Percentiles rank a stretch among this genome's conserved stretches.
These are phyloP conservation scores for Hypomecis punctinalis DNA, from an alignment of 2,888 invertebrate species.

Conservation along the genomic window DNA sequence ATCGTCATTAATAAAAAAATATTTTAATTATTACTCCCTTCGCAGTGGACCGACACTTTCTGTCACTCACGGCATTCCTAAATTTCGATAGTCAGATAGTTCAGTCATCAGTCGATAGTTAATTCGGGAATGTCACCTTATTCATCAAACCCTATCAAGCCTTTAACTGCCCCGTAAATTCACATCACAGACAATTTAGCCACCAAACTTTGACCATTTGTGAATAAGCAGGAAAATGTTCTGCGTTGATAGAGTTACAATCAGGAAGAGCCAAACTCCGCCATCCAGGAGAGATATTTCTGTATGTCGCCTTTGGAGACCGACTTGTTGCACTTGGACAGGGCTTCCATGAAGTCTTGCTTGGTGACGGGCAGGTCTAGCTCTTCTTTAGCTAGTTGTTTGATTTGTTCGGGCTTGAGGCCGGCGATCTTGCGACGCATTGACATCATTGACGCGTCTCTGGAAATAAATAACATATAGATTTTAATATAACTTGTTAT, in stretches of 20 bases:
- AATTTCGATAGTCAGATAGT: too few species aligned
- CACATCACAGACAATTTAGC: too few species aligned
- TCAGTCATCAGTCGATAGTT: too few species aligned
- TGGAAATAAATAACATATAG: slow-evolving; percentile 59
- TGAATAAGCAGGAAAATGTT: background rate
- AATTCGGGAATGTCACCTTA: too few species aligned
- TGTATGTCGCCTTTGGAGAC: slow-evolving; percentile 97
- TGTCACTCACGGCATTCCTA: too few species aligned
- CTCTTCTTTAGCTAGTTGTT: slow-evolving; percentile 97
- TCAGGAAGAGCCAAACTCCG: slow-evolving; percentile 97
- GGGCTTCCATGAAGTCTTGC: slow-evolving; percentile 96
- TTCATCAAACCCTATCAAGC: too few species aligned
- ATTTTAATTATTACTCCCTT: too few species aligned
- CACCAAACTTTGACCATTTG: background rate
- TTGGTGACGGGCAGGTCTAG: slow-evolving; percentile 96
- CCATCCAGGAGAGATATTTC: slow-evolving; percentile 99
- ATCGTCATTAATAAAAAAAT: too few species aligned
- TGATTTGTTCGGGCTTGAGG: slow-evolving; percentile 96
- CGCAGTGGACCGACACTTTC: too few species aligned
- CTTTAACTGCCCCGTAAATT: too few species aligned
- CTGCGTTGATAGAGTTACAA: slow-evolving; percentile 58
- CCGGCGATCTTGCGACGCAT: slow-evolving; percentile 98
- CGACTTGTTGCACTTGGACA: slow-evolving; percentile 97
- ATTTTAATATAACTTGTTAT: background rate
- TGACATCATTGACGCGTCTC: slow-evolving; percentile 99